Conservation (phyloP, 2,797 vertebrate species). For the Tarsius wallacei region DNA sequence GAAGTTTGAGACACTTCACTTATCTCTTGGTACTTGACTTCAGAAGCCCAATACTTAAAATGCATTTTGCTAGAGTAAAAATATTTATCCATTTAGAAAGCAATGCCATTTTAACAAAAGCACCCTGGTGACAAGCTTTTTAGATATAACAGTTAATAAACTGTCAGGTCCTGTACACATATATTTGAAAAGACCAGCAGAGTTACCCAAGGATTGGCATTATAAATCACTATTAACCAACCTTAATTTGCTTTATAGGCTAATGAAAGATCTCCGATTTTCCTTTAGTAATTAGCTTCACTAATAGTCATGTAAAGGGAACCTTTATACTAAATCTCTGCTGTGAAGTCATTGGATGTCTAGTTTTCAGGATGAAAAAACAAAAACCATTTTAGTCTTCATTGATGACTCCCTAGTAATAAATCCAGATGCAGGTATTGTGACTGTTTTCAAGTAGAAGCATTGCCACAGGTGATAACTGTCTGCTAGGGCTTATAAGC, state of each 20-base stretch:
- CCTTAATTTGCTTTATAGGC: conserved; percentile 86
- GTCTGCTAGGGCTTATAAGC: conserved; percentile 77
- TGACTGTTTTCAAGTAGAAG: conserved; percentile 71
- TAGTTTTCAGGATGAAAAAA: conserved; percentile 61
- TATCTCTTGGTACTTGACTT: conserved; percentile 76
- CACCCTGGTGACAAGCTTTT: conserved; percentile 63
- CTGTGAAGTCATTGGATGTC: conserved; percentile 76
- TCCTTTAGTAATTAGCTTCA: conserved; percentile 88
- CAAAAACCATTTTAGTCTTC: conserved; percentile 61
- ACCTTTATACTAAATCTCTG: conserved; percentile 76
- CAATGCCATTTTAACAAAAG: conserved; percentile 62
- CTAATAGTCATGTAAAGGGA: conserved; percentile 82
- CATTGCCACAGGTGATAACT: conserved; percentile 64
- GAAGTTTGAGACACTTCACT: conserved; percentile 66
- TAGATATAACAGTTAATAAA: conserved; percentile 77
- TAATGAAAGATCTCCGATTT: conserved; percentile 88
- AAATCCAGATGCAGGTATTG: conserved; percentile 63
- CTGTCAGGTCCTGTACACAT: conserved; percentile 69
- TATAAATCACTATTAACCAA: conserved; percentile 89
- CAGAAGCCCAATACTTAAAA: conserved; percentile 76
- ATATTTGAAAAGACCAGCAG: conserved; percentile 76
- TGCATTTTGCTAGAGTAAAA: conserved; percentile 76
- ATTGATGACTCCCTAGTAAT: conserved; percentile 63
- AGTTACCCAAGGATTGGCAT: conserved; percentile 76
- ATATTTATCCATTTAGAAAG: conserved; percentile 79